Base-by-base conservation (phyloP, 2,888 invertebrate genomes). In the Drosophila mulleri region DNA sequence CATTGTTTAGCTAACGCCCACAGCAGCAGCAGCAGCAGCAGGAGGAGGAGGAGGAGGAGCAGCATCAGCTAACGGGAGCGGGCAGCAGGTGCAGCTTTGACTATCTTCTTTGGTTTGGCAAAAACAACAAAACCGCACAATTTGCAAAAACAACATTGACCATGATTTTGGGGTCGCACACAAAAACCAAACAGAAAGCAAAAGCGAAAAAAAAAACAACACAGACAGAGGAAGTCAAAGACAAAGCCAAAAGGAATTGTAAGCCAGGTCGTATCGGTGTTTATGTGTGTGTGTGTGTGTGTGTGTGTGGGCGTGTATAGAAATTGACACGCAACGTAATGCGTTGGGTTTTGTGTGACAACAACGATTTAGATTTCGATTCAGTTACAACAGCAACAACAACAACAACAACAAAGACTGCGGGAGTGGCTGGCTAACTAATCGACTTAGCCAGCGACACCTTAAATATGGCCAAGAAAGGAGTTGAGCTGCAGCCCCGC, bases 391-490 rank as follows among this genome's bases (percentile, higher is more conserved):
- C 47, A 57, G 63, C 52, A 63, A 20, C 18, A n/a, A 47, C 29
- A 18, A 18, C 4, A 39, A 2, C 14, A n/a, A 47, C 29, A 18
- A 32, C 5, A 39, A 2, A 5, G 4, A 39, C 6, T 14, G 12
- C 16, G 16, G n/a, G 41, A 18, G 14, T 12, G 35, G 35, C 32
- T 18, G 53, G 53, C 16, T 23, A 41, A 76, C 89, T 85, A 88
- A 90, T 80, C 83, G 90, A 88, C 80, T 89, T 76, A 88, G 78
- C 72, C 77, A 65, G 89, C 87, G 75, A 86, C 89, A 90, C 90
- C 87, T 89, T 78, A 67, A 77, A 82, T 72, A 67, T 72, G 57
- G 57, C 69, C 47, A 53, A 63, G 29, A 60, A 56, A 42, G 45
- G 56, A 65, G 54, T 53, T 35, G 52, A 52, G 52, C 14, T 20